Base-by-base conservation (phyloP, 2,113 vertebrate genomes). In the Pelvicachromis taeniatus region DNA sequence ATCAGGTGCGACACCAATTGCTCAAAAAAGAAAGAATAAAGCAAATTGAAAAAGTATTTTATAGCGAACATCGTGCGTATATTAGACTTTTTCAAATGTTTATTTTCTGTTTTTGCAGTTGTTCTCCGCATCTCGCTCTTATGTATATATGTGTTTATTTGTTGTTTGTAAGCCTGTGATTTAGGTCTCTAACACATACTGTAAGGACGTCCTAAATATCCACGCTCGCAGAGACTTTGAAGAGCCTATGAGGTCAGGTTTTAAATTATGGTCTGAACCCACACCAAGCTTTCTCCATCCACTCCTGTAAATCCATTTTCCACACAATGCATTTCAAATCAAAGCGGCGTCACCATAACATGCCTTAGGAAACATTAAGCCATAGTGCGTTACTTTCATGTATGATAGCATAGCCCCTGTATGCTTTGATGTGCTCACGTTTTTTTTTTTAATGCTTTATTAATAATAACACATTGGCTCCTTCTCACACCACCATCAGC, bases 271-370 rank as follows among this genome's bases (percentile, higher is more conserved):
- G 94, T 91, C 90, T 94, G 92, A 93, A 88, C 90, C 92, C 91
- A 93, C 86, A 79, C 82, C 82, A 65, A 80, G 88, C 85, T 90
- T 86, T 89, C 86, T 89, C 92, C 92, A 91, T 91, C 78, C 82
- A 83, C 91, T 95, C 93, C 90, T 93, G 91, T 92, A 94, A 97
- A 96, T 97, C 95, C 95, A 96, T 97, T 96, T 93, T 95, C 93
- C 95, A 96, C 95, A 95, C 96, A 95, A 94, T 95, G 94, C 96
- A 95, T 96, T 96, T 96, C 92, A 95, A 96, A 97, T 96, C 94
- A 96, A 96, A 95, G 95, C 92, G 56, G 92, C 94, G 91, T 96
- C 92, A 94, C 94, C 95, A 91, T 93, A 94, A 95, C 92, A 88
- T 26, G 94, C 96, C 96, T 94, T 93, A 95, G 96, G 96, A 96